Conservation (phyloP, 2,113 vertebrate genomes). For the Anarrhichthys ocellatus region DNA sequence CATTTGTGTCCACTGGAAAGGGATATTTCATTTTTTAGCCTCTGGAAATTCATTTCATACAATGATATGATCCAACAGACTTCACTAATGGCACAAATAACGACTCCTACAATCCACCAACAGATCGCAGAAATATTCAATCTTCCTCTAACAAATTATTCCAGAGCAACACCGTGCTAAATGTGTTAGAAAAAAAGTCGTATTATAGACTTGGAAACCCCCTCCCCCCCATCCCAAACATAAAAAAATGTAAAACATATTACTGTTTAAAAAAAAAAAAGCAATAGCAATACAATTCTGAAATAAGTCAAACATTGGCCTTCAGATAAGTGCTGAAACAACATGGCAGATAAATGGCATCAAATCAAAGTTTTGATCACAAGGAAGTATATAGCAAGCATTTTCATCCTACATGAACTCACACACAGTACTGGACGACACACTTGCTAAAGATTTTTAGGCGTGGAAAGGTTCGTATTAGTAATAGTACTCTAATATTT, state of each 20-base stretch:
- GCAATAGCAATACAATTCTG: slow-evolving; percentile 30
- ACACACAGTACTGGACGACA: slow-evolving; percentile 84
- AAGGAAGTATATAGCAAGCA: slow-evolving; percentile 81
- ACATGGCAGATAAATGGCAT: slow-evolving; percentile 54
- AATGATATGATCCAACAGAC: slow-evolving; percentile 56
- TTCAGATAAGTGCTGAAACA: slow-evolving; percentile 61
- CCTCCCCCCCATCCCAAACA: neutral
- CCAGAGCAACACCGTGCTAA: slow-evolving; percentile 24
- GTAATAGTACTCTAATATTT: slow-evolving; percentile 76
- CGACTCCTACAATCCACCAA: slow-evolving; percentile 52
- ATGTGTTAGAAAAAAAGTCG: slow-evolving; percentile 45
- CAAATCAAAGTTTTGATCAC: slow-evolving; percentile 59
- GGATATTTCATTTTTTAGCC: slow-evolving; percentile 63
- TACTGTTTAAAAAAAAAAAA: slow-evolving; percentile 8
- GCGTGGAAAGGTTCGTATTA: slow-evolving; percentile 81
- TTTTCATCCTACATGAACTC: slow-evolving; percentile 83
- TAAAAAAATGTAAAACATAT: slow-evolving; percentile 3
- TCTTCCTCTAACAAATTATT: slow-evolving; percentile 12
- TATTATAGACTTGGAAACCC: slow-evolving; percentile 68
- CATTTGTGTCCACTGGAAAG: slow-evolving; percentile 49
- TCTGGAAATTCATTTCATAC: slow-evolving; percentile 41
- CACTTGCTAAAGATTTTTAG: slow-evolving; percentile 83
- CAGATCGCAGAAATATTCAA: slow-evolving; percentile 37
- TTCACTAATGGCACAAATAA: slow-evolving; percentile 57
- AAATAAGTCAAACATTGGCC: slow-evolving; percentile 55